Evolutionary conservation across 2,797 vertebrate genomes (phyloP), one percentile per base, ranked within the genome.

Genomic region (Megaceryle alcyon): DNA sequence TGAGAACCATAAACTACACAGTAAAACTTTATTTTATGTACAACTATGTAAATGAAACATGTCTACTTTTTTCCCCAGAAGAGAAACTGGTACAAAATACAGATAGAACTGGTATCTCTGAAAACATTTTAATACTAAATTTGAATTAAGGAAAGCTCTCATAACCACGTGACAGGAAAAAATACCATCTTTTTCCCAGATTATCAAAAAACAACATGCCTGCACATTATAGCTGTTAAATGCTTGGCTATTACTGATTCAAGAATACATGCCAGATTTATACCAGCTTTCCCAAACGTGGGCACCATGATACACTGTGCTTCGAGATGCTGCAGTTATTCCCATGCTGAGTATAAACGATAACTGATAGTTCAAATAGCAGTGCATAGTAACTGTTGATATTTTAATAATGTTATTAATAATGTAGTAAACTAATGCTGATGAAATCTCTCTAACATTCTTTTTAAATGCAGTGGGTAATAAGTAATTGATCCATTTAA

Each of bases 11-110:
- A 81, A 88, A 31, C 48, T 57, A 73, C 64, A 64, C 3, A 1
- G 64, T 75, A 75, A 41, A 77, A 86, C 56, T 85, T 91, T 21
- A 83, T 79, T 92, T 84, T 72, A 89, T 59, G n/a, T 65, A 88
- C 61, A 64, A 10, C 18, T 43, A 39, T 2, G 19, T 59, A 81
- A 68, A 76, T 59, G 49, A 95, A 43, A 41, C 41, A 28, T 28
- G 21, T 25, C 53, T 53, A 11, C 28, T 75, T 61, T 71, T 46
- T 68, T 54, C 29, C 29, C 29, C 53, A 54, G 53, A 54, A 31
- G 31, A 54, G 53, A 54, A 54, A 54, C 29, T 5, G 10, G 29
- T 54, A 54, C 53, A 54, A 29, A 31, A 31, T 54, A 54, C 29
- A 31, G 53, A 54, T 12, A 54, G 25, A 88, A 65, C n/a, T 19